Base-by-base conservation (phyloP, 2,113 vertebrate genomes). In the Labrus mixtus region DNA sequence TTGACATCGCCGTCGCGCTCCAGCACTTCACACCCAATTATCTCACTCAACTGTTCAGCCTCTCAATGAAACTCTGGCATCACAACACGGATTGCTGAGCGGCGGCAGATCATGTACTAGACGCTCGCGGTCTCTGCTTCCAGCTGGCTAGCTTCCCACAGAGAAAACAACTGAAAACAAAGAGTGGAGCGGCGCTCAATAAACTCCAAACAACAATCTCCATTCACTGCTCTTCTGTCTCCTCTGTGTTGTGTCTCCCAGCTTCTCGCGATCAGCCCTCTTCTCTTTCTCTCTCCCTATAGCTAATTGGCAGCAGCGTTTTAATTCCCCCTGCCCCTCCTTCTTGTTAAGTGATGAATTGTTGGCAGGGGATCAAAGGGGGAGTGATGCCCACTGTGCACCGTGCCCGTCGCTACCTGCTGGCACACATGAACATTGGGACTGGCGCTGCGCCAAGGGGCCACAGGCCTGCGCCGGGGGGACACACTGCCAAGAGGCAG, bases 271-370 rank as follows among this genome's bases (percentile, higher is more conserved):
- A 79, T 84, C 79, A 64, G 53, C 63, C 54, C 63, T 36, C 22
- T 39, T 20, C 71, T 61, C 71, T 61, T 56, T 59, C 23, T 51
- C 23, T 51, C 43, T 69, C 77, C 92, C 84, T 85, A 62, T 69
- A 89, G 92, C 94, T 95, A 92, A 91, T 92, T 92, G 88, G 84
- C 89, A 78, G 86, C 76, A 79, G 75, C 69, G 63, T 86, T 89
- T 88, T 87, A 90, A 85, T 83, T 72, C 76, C 89, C 92, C 90
- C 89, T 82, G 74, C 68, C 78, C 62, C 76, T 58, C 59, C 73
- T 76, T 91, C 94, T 95, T 96, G 96, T 96, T 94, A 95, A 95
- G 95, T 91, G 95, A 95, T 97, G 96, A 97, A 96, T 96, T 95
- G 95, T 95, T 99, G 97, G 96, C 95, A 58, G 0, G 54, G 89